Evolutionary conservation across 2,888 invertebrate species (phyloP), one percentile per base, ranked within the genome.

Genomic region (Ennomos erosarius): DNA sequence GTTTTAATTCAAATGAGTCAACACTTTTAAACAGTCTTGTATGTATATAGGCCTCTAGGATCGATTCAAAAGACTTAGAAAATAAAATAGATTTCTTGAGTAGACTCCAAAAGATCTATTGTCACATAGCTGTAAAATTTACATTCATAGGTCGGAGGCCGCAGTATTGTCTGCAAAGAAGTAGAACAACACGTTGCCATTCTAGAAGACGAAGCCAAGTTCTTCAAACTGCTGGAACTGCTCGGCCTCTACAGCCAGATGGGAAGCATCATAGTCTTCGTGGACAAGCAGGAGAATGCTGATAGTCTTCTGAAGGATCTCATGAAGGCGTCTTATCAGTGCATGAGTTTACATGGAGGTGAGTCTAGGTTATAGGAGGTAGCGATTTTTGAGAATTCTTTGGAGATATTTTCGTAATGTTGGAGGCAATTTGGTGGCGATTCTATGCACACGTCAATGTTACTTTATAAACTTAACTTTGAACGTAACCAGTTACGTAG

Each of bases 241-340:
- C 93, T 99, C n/a, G 99, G 99, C 0, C 92, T 97, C 48, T 99
- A 98, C 88, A 98, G 98, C 37, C 96, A 98, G 78, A 94, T 96
- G 76, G 99, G 99, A 45, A 97, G 97, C 80, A 97, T 97, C 48
- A 97, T 99, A 70, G 97, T 99, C 35, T 99, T 99, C 85, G 99
- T 99, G 9, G 99, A 99, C 81, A 99, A 99, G 79, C 99, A 99
- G 87, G 99, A 99, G 84, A 97, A 98, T 78, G 99, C 99, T 0
- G 99, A 99, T 81, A 97, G 97, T 34, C 88, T 99, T 13, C 90
- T 98, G 43, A 98, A 98, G 79, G 98, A 99, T 76, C 94, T 99
- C 1, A 97, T 99, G 97, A 98, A 97, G 84, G 98, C 98, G 0
- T 97, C 98, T 0, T 99, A 99, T 84, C 96, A 97, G 10, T 99